These are phyloP conservation scores for Melanaphis sacchari DNA, from an alignment of 1,140 invertebrate species.

Conservation along the genomic window DNA sequence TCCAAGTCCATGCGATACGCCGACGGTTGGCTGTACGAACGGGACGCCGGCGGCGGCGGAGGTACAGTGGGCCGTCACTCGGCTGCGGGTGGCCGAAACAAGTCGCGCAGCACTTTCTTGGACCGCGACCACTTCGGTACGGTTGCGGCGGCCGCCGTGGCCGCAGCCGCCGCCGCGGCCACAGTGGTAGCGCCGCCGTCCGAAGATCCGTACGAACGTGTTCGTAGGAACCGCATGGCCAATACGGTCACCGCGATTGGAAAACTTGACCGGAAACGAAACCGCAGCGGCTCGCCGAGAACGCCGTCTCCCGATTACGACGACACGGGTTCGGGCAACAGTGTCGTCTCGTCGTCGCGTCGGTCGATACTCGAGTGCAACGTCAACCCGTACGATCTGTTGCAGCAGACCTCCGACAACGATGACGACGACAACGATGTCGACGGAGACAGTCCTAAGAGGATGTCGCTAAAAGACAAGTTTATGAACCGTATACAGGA, in stretches of 20 bases:
- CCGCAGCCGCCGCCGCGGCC: conserved; percentile 78
- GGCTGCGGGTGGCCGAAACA: neutral
- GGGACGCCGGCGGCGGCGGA: conserved; percentile 66
- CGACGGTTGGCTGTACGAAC: conserved; percentile 82
- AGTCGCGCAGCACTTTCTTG: conserved; percentile 65
- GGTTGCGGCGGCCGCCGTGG: conserved; percentile 70
- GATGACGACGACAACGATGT: conserved; percentile 59
- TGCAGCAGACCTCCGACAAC: conserved; percentile 65
- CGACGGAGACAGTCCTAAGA: conserved; percentile 62
- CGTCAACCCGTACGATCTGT: conserved; percentile 84
- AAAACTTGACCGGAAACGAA: conserved; percentile 67
- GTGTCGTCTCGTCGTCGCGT: conserved; percentile 24
- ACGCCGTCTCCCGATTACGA: conserved; percentile 62
- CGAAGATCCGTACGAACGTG: conserved; percentile 80
- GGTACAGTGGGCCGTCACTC: conserved; percentile 60
- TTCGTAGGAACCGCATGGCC: conserved; percentile 75
- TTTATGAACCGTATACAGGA: conserved; percentile 55
- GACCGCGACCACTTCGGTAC: conserved; percentile 67
- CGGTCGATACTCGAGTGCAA: conserved; percentile 81
- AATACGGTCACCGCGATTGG: conserved; percentile 66
- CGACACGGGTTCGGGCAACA: conserved; percentile 16
- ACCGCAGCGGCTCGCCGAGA: conserved; percentile 62
- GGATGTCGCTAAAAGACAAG: conserved; percentile 59
- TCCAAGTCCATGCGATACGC: conserved; percentile 84
- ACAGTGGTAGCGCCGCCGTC: conserved; percentile 64